These are phyloP conservation scores for Leucania comma DNA, from an alignment of 2,888 invertebrate genomes.

Conservation along the genomic window DNA sequence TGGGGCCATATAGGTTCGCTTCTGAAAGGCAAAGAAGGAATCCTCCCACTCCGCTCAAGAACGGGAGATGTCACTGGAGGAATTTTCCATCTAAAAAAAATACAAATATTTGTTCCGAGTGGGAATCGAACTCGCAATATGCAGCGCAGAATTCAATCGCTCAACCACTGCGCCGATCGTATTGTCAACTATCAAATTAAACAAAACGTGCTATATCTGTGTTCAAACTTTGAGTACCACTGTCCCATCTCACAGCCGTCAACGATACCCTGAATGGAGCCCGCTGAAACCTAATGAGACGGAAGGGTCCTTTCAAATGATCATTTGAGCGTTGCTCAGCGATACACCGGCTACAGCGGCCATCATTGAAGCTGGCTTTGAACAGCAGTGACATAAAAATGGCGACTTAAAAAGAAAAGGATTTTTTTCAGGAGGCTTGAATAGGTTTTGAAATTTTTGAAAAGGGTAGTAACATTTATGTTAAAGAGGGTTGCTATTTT, in stretches of 20 bases:
- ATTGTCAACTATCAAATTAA: neutral
- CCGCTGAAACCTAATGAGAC: conserved; percentile 58
- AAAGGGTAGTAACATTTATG: neutral
- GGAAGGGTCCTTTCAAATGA: conserved; percentile 64
- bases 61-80: too few species aligned
- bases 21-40: too few species aligned
- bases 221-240: conserved; percentile 39
- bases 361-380: conserved; percentile 28
- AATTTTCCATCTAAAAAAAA: too few species aligned
- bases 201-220: neutral
- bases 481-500: neutral
- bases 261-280: conserved; percentile 49
- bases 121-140: too few species aligned
- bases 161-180: too few species aligned
- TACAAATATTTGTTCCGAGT: too few species aligned
- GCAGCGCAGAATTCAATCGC: too few species aligned
- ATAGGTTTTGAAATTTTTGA: neutral
- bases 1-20: too few species aligned
- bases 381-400: conserved; percentile 46
- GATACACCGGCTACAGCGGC: conserved; percentile 37
- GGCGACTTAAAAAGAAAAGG: conserved; percentile 5
- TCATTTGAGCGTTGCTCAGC: conserved; percentile 56
- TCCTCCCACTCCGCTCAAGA: too few species aligned
- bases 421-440: neutral
- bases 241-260: conserved; percentile 36